phyloP scores from a whole-genome alignment of 2,797 vertebrate genomes.

The Galago senegalensis region DNA sequence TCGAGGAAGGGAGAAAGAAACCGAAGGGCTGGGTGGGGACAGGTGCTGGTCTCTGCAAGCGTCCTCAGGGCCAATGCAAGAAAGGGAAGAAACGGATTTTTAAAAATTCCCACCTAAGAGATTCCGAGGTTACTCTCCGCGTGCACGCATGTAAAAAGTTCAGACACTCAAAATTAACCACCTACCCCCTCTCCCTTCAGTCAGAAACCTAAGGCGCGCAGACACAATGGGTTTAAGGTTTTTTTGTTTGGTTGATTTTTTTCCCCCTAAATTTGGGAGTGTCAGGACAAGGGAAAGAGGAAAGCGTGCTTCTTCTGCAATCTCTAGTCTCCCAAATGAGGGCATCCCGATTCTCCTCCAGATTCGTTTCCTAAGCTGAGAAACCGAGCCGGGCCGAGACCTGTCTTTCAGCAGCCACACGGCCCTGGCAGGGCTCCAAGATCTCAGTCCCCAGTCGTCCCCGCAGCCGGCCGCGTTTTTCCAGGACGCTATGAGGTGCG shows the following conservation, averaged over 20 bases:
- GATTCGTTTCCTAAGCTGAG: neutral
- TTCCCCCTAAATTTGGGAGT: neutral
- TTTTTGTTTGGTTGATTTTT: neutral
- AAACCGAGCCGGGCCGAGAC: neutral
- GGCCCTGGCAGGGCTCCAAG: neutral
- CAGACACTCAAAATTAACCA: slow-evolving; percentile 60
- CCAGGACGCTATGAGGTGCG: neutral
- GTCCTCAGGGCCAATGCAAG: neutral
- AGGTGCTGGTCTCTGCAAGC: neutral
- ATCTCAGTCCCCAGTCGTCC: neutral
- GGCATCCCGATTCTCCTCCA: neutral
- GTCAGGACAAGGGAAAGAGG: neutral
- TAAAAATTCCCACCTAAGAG: neutral
- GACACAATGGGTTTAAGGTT: neutral
- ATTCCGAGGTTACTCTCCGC: neutral
- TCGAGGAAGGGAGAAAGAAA: neutral
- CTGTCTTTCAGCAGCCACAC: neutral
- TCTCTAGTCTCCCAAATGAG: neutral
- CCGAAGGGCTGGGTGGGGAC: neutral
- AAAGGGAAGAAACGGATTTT: neutral
- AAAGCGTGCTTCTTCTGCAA: slow-evolving; percentile 7
- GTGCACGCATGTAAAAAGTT: neutral
- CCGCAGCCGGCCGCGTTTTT: neutral
- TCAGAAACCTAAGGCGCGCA: neutral
- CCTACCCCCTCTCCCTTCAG: neutral